Evolutionary conservation across 2,113 vertebrate genomes (phyloP).

Genomic region (Nycticebus coucang): DNA sequence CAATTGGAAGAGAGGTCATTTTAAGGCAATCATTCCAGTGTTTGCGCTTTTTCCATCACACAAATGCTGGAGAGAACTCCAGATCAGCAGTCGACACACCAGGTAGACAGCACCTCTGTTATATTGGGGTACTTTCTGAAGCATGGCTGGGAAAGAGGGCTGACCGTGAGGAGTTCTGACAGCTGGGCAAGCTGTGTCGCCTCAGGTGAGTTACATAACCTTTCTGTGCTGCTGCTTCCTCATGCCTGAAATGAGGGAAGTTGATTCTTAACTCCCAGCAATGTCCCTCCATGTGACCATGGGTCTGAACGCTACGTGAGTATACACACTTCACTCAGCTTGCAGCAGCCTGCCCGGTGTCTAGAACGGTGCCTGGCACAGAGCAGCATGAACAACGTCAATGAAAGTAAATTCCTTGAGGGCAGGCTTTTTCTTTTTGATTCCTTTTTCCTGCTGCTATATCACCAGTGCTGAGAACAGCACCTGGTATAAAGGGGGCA

Average conservation of each 20-base stretch:
- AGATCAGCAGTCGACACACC: not conserved
- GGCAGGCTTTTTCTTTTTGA: not conserved
- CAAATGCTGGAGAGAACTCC: not conserved
- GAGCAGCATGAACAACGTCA: not conserved
- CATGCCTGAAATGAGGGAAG: not conserved
- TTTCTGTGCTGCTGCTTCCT: not conserved
- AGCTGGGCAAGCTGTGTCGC: not conserved
- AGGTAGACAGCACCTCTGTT: accelerated
- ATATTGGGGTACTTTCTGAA: accelerated
- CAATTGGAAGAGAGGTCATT: not conserved
- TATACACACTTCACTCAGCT: not conserved
- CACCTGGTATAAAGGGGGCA: not conserved
- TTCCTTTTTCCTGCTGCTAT: not conserved
- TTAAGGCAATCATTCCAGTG: not conserved
- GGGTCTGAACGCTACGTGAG: not conserved
- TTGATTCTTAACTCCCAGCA: not conserved
- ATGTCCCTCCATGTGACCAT: not conserved
- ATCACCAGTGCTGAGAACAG: not conserved
- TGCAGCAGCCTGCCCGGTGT: too few species aligned
- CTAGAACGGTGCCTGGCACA: not conserved
- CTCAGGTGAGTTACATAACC: not conserved
- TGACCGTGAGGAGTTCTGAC: not conserved
- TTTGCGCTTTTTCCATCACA: not conserved
- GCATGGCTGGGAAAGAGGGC: accelerated
- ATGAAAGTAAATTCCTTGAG: not conserved